phyloP scores from a whole-genome alignment of 1,140 invertebrate species.

The Saccostrea glomerata region DNA sequence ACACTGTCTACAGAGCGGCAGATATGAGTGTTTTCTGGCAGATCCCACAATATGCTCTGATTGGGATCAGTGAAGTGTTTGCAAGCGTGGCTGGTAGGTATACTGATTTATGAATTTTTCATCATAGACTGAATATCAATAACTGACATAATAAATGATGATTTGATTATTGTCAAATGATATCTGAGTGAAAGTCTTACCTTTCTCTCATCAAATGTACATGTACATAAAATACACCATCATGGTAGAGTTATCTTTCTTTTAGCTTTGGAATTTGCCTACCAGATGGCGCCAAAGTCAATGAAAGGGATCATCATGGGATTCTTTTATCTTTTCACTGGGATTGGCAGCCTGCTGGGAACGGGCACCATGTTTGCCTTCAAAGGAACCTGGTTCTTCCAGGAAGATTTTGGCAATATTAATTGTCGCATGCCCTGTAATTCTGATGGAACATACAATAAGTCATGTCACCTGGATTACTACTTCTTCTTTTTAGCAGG shows the following conservation, averaged over 20 bases:
- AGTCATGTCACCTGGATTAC: conserved; percentile 79
- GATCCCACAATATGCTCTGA: conserved; percentile 81
- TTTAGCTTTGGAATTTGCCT: conserved; percentile 81
- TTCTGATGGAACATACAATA: conserved; percentile 1
- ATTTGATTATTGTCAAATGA: not conserved
- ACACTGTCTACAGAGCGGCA: conserved; percentile 79
- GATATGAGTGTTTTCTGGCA: conserved; percentile 81
- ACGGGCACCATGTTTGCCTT: conserved; percentile 75
- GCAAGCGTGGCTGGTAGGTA: conserved; percentile 76
- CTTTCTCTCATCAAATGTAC: too few relatives aligned
- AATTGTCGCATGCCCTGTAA: conserved; percentile 73
- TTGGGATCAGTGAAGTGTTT: conserved; percentile 82
- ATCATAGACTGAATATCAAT: not conserved
- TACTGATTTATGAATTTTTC: not conserved
- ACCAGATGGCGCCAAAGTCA: conserved; percentile 80
- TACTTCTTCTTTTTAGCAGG: conserved; percentile 81
- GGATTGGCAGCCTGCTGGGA: conserved; percentile 80
- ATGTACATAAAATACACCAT: not conserved
- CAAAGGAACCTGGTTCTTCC: conserved; percentile 74
- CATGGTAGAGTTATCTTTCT: conserved; percentile 25
- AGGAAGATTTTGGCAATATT: conserved; percentile 77
- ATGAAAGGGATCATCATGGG: conserved; percentile 82
- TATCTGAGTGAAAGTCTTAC: not conserved
- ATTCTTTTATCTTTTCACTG: conserved; percentile 81
- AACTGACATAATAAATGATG: not conserved